Evolutionary conservation across 2,888 invertebrate species (phyloP), one percentile per base, ranked within the genome.

Genomic region (Eustalomyia histrio): DNA sequence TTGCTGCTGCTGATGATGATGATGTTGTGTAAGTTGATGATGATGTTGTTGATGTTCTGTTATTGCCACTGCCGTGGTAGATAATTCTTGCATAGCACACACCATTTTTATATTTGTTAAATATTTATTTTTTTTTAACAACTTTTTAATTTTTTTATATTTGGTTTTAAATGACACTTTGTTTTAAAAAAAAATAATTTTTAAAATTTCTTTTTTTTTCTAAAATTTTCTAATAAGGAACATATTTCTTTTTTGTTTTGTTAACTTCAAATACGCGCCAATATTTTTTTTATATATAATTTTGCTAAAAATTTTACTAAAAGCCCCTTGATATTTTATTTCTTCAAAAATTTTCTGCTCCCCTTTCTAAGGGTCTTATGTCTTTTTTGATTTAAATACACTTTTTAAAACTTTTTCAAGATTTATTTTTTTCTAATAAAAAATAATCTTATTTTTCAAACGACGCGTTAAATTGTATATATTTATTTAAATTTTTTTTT

Each of bases 81-180:
- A 82, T 79, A 86, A 79, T 76, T 89, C 89, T 86, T 90, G 90
- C 88, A 90, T 90, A 86, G 90, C 91, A 89, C 90, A 91, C 87
- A 90, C 91, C 90, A 91, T 91, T 86, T 85, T 68, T 50, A 1
- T 64, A 60, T 81, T 78, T 64, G 35, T 79, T 50, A 58, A 75
- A 57, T 53, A 24, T 3, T 3, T 71, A 18, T 50, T 71, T 64
- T 64, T 60, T 55, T 63, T 63, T 52, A 74, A 52, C 50, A 29
- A 29, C 1, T 78, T 74, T 74, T 60, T 78, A 75, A 63, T 81
- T 65, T 29, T 29, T 29, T 52, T 71, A 16, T 65, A 83, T 88
- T 88, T 88, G 86, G 87, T 87, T 84, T 21, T 86, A 84, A 86
- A 87, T 87, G 88, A 87, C 87, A 87, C 87, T 87, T 87, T 83